These are phyloP conservation scores for Serrognathus titanus DNA, from an alignment of 2,888 invertebrate species.

Conservation along the genomic window DNA sequence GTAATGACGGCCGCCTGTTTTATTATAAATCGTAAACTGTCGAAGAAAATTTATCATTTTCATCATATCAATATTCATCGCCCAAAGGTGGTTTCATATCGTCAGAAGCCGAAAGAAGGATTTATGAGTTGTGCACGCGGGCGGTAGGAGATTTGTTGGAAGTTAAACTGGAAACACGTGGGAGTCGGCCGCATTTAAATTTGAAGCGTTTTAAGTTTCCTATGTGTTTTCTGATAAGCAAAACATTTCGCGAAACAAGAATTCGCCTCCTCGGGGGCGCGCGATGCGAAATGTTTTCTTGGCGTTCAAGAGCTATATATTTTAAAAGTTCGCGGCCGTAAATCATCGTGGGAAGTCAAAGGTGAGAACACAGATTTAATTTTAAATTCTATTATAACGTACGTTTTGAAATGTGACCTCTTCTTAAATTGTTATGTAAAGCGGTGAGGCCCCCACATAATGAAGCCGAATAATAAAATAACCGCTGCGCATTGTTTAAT, in stretches of 20 bases:
- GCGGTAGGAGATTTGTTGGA: too few species aligned
- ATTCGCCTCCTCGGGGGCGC: conserved; percentile 9
- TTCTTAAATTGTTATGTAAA: conserved; percentile 6
- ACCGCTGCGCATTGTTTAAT: too few species aligned
- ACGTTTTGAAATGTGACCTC: conserved; percentile 18
- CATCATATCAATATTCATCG: too few species aligned
- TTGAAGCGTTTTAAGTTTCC: conserved; percentile 27
- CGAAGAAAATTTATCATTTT: too few species aligned
- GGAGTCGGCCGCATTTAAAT: conserved; percentile 23
- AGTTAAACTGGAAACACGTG: neutral
- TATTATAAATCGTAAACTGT: too few species aligned
- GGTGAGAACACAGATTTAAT: conserved; percentile 43
- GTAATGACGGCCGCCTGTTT: too few species aligned
- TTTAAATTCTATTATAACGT: conserved; percentile 40
- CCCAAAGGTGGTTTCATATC: too few species aligned
- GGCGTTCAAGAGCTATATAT: conserved; percentile 30
- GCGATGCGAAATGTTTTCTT: conserved; percentile 28
- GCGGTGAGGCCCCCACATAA: too few species aligned
- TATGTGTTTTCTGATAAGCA: conserved; percentile 25
- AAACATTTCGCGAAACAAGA: conserved; percentile 24
- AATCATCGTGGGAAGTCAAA: conserved; percentile 44
- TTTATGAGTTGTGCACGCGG: too few species aligned
- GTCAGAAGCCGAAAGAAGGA: too few species aligned
- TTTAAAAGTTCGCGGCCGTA: conserved; percentile 39
- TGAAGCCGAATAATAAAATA: too few species aligned